Percentiles rank a stretch among this genome's conserved stretches.
These are phyloP conservation scores for Poeciliopsis gracilis DNA, from an alignment of 2,797 vertebrate species.

Conservation along the genomic window DNA sequence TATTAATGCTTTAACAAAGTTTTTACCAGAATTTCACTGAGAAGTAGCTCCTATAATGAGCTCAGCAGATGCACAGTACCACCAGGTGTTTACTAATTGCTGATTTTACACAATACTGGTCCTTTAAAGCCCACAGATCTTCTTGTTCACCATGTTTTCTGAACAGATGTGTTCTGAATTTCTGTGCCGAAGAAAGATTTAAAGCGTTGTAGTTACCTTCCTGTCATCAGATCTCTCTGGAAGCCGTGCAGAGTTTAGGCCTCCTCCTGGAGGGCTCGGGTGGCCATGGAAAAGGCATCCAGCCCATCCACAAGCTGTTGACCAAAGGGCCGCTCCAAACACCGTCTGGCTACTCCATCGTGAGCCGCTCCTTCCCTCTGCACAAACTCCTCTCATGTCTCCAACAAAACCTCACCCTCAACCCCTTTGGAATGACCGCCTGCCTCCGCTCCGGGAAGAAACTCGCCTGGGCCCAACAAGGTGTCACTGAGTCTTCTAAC, in stretches of 20 bases:
- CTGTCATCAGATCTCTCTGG: slow-evolving; percentile 76
- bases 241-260: slow-evolving; percentile 84
- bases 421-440: slow-evolving; percentile 89
- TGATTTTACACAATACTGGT: too few relatives aligned
- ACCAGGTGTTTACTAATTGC: too few relatives aligned
- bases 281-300: slow-evolving; percentile 70
- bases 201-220: background rate
- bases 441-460: slow-evolving; percentile 92
- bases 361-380: slow-evolving; percentile 83
- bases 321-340: slow-evolving; percentile 81
- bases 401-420: slow-evolving; percentile 80
- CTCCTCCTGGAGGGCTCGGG: slow-evolving; percentile 90
- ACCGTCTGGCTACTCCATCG: slow-evolving; percentile 84
- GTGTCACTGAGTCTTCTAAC: slow-evolving; percentile 64
- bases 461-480: slow-evolving; percentile 94
- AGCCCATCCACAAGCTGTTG: slow-evolving; percentile 86
- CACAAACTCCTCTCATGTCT: slow-evolving; percentile 87
- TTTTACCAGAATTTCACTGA: too few relatives aligned
- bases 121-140: background rate
- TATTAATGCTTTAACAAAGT: too few relatives aligned
- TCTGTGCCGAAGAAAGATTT: background rate
- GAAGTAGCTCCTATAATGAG: too few relatives aligned
- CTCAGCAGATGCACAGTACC: too few relatives aligned
- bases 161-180: background rate
- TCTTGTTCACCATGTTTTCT: background rate